These are phyloP conservation scores for Saimiri boliviensis DNA, from an alignment of 2,113 vertebrate species.

Conservation along the genomic window DNA sequence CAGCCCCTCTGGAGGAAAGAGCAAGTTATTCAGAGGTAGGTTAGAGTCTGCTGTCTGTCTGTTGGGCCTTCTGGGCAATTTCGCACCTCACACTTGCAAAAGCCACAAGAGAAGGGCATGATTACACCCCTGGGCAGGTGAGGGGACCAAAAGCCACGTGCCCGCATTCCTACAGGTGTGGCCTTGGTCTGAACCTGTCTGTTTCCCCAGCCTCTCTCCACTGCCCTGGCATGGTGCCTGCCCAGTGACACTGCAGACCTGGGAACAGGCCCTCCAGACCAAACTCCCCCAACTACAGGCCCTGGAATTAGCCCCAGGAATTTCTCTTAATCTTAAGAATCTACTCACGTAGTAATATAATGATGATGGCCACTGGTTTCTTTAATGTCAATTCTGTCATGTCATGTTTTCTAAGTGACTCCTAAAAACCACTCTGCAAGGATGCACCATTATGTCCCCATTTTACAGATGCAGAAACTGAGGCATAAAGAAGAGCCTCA, in stretches of 20 bases:
- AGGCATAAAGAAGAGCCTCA: background rate
- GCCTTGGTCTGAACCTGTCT: background rate
- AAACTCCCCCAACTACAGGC: background rate
- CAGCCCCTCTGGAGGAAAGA: fast-evolving
- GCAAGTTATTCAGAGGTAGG: background rate
- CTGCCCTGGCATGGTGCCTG: background rate
- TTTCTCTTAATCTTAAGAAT: background rate
- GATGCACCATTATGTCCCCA: background rate
- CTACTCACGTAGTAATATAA: no score
- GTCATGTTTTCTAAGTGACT: background rate
- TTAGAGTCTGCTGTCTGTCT: background rate
- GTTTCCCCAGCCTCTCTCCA: background rate
- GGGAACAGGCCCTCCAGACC: background rate
- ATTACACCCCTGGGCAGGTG: background rate
- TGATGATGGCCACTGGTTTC: background rate
- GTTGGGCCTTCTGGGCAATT: background rate
- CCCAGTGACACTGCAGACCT: background rate
- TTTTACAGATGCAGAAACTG: background rate
- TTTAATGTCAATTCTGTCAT: background rate
- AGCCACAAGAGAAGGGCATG: no score
- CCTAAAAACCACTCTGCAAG: background rate
- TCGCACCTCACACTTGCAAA: background rate
- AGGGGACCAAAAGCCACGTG: background rate
- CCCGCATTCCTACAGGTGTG: fast-evolving
- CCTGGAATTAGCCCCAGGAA: background rate